A percentile compares a stretch with the other conserved stretches of the same genome.
Evolutionary conservation across 1,140 invertebrate species (phyloP).

Genomic region (Holotrichia oblita): DNA sequence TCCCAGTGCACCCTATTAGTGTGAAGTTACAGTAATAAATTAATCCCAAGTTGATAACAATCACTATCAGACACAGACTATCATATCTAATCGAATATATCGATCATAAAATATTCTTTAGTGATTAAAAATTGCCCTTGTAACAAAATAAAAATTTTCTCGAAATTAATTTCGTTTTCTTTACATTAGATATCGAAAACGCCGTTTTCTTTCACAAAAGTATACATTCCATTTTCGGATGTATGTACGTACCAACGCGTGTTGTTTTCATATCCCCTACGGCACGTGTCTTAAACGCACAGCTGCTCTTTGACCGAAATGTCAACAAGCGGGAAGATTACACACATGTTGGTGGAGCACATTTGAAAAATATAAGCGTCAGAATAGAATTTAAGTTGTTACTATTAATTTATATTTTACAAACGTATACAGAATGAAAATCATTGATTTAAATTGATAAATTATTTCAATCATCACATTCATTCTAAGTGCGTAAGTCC

Average conservation of each 20-base stretch:
- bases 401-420: background rate
- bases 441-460: too few relatives aligned
- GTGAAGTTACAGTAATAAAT: slow-evolving; percentile 21
- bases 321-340: slow-evolving; percentile 32
- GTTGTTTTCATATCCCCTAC: slow-evolving; percentile 15
- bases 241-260: background rate
- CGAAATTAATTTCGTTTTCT: background rate
- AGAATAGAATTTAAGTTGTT: slow-evolving; percentile 8
- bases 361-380: background rate
- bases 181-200: background rate
- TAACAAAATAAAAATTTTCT: background rate
- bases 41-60: slow-evolving; percentile 23
- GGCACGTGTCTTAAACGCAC: slow-evolving; percentile 10
- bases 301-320: slow-evolving; percentile 30
- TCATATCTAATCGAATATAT: background rate
- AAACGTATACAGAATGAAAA: too few relatives aligned
- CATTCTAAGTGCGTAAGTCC: too few relatives aligned
- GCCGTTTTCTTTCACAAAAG: background rate
- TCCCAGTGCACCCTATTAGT: slow-evolving; percentile 18
- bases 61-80: background rate
- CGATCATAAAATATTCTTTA: background rate
- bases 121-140: background rate
- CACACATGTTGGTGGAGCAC: background rate
- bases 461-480: too few relatives aligned
- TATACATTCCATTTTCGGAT: slow-evolving; percentile 5